Conservation (phyloP, 1,140 invertebrate genomes). For the Nasonia longicornis region DNA sequence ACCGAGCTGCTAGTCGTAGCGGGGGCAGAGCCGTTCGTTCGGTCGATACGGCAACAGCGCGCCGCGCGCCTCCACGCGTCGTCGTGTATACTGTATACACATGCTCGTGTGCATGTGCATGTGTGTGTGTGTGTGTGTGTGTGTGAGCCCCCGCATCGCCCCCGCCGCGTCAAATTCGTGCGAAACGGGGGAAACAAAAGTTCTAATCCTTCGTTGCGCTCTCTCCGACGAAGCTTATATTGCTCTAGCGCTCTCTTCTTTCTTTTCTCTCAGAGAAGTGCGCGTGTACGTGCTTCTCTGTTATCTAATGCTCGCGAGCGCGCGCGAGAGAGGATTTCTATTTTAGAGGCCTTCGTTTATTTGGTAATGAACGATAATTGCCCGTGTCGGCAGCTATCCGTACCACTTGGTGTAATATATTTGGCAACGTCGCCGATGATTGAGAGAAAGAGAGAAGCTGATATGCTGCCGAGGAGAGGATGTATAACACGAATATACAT, state of each 20-base stretch:
- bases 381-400: not conserved
- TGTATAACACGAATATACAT: not conserved
- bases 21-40: conserved; percentile 41
- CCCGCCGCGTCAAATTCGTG: not conserved
- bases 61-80: conserved; percentile 49
- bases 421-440: conserved; percentile 37
- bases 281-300: too few species aligned
- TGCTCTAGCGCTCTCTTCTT: not conserved
- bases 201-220: not conserved
- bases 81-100: conserved; percentile 29
- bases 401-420: not conserved
- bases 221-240: not conserved
- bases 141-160: not conserved
- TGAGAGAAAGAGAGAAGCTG: conserved; percentile 34
- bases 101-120: not conserved
- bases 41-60: conserved; percentile 68
- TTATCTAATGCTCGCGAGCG: not conserved
- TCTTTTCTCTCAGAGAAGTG: not conserved
- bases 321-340: not conserved
- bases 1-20: conserved; percentile 49
- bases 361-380: conserved; percentile 42
- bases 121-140: not conserved
- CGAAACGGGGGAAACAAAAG: not conserved
- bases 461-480: not conserved
- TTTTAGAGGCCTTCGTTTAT: not conserved